Conservation (phyloP, 23 tunicate species). For the Ascidia mentula region DNA sequence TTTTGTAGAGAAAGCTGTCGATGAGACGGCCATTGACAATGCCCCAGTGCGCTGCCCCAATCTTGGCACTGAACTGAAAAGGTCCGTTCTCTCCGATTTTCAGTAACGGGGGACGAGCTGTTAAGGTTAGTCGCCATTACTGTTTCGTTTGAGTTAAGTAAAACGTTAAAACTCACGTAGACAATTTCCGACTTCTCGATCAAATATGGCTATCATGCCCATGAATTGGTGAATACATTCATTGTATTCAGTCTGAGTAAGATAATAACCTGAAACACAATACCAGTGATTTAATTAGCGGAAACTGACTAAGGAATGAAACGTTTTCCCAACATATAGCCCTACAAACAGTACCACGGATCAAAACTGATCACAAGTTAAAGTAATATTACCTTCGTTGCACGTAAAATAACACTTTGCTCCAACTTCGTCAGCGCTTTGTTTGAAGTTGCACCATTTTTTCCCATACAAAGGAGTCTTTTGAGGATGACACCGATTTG, state of each 20-base stretch:
- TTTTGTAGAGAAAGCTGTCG: not conserved
- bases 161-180: not conserved
- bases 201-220: not conserved
- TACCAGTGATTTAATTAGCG: not conserved
- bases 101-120: not conserved
- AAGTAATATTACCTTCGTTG: conserved; percentile 33
- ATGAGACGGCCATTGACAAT: not conserved
- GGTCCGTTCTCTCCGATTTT: not conserved
- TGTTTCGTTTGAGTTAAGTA: not conserved
- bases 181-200: not conserved
- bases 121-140: not conserved
- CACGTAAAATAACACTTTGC: conserved; percentile 42
- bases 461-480: conserved; percentile 32
- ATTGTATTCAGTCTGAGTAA: not conserved
- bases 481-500: conserved; percentile 26
- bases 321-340: not conserved
- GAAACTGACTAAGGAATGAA: not conserved
- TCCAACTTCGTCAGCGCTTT: conserved; percentile 36
- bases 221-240: not conserved
- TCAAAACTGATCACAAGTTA: too few species aligned
- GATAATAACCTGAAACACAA: conserved; percentile 2
- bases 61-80: not conserved
- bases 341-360: not conserved
- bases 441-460: conserved; percentile 55
- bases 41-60: not conserved